Evolutionary conservation across 2,113 vertebrate species (phyloP).

Genomic region (Myotis yumanensis): DNA sequence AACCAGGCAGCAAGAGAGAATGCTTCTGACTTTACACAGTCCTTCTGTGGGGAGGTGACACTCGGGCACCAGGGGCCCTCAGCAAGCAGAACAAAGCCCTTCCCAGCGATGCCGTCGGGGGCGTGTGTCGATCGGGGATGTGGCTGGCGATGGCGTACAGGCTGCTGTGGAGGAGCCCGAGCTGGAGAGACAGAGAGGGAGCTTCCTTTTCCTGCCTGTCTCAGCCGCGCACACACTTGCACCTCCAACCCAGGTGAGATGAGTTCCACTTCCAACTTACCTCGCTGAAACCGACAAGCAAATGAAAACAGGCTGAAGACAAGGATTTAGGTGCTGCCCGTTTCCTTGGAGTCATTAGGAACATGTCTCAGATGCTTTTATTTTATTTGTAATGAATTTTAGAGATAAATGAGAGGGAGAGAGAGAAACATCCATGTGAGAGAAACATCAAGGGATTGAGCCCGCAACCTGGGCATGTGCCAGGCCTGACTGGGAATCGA

Average conservation of each 20-base stretch:
- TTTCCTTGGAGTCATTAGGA: background rate
- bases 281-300: background rate
- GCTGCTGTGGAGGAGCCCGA: background rate
- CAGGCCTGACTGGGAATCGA: too few relatives aligned
- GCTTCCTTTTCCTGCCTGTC: background rate
- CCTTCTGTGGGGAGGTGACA: background rate
- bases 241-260: background rate
- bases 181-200: background rate
- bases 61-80: background rate
- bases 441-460: too few relatives aligned
- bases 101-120: background rate
- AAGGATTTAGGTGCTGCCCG: background rate
- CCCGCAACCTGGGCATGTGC: too few relatives aligned
- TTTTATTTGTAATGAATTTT: too few relatives aligned
- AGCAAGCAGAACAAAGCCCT: background rate
- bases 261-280: background rate
- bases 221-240: background rate
- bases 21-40: background rate
- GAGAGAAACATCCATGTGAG: too few relatives aligned
- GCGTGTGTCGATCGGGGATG: background rate
- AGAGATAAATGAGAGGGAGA: too few relatives aligned
- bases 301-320: background rate
- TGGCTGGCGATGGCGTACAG: background rate
- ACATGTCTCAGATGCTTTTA: background rate
- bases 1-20: background rate